Base-by-base conservation (phyloP, 1,140 invertebrate genomes). In the Sesamia nonagrioides region DNA sequence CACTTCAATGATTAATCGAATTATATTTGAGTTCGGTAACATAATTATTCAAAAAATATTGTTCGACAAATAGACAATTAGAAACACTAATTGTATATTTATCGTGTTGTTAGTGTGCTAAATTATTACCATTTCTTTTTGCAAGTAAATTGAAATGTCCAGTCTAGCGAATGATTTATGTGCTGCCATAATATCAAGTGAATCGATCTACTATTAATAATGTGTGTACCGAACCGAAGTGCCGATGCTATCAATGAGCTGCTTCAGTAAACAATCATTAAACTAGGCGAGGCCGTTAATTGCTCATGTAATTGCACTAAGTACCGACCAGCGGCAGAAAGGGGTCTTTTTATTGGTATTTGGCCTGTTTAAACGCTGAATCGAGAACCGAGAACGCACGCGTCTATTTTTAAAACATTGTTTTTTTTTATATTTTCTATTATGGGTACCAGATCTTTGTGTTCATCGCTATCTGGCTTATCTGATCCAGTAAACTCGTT, bases 281-380 rank as follows among this genome's bases (percentile, higher is more conserved):
- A 35, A 71, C 48, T 45, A 7, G 9, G 33, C 27, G 33, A 48
- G 15, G 48, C 21, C 35, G 48, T 52, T 71, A 71, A 71, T 71
- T 54, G 48, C 3, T 71, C 68, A 18, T 71, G 68, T 71, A 71
- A 71, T 71, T 71, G 68, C 68, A 5, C 18, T 71, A 54, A 71
- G 37, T 71, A 71, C 50, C 7, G 66, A 33, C 17, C 48, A 48
- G 9, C 21, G 52, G 9, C 21, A 52, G 13, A 71, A n/a, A 13
- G 35, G 27, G 66, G 48, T 8, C 45, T 71, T 50, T 71, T 71
- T 52, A 52, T 71, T 71, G 5, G 13, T 52, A 45, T 71, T 52
- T 17, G 7, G n/a, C 27, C 27, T 45, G 61, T 18, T 52, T 71
- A 27, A 33, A 71, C 63, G 11, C n/a, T 15, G 15, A 33, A 45